phyloP scores from a whole-genome alignment of 2,888 invertebrate species.

The Itoplectis maculator region DNA sequence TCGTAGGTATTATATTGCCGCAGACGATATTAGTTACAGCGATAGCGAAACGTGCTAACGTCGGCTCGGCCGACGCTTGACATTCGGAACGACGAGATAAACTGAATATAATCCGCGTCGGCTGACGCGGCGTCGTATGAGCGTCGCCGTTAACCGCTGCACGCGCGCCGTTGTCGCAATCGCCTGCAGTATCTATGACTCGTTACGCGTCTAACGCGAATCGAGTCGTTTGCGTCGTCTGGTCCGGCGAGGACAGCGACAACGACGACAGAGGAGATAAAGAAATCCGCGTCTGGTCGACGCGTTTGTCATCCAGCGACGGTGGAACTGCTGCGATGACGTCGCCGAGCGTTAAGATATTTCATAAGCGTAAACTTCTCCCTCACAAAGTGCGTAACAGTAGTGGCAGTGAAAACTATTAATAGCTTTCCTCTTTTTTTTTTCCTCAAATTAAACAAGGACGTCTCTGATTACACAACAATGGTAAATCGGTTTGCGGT shows the following conservation, averaged over 20 bases:
- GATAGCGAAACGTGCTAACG: conserved; percentile 16
- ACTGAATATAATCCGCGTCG: conserved; percentile 34
- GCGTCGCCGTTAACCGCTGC: neutral
- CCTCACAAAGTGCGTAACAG: too few relatives aligned
- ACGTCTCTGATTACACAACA: too few relatives aligned
- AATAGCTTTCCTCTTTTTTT: too few relatives aligned
- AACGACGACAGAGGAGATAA: neutral
- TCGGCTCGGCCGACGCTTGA: conserved; percentile 20
- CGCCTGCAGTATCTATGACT: conserved; percentile 1
- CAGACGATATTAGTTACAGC: conserved; percentile 28
- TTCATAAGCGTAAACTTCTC: neutral
- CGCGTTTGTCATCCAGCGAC: neutral
- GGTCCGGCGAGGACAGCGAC: neutral
- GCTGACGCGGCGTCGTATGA: neutral
- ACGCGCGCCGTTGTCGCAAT: conserved; percentile 24
- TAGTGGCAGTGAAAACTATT: too few relatives aligned
- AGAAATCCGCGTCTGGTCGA: neutral
- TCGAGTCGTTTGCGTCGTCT: neutral
- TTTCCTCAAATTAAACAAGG: too few relatives aligned
- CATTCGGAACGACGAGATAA: conserved; percentile 41
- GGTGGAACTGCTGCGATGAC: neutral
- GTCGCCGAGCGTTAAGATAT: neutral
- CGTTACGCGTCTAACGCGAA: conserved; percentile 7
- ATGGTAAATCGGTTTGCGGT: too few relatives aligned
- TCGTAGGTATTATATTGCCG: neutral